Evolutionary conservation across 2,113 vertebrate species (phyloP).

Genomic region (Steatornis caripensis): DNA sequence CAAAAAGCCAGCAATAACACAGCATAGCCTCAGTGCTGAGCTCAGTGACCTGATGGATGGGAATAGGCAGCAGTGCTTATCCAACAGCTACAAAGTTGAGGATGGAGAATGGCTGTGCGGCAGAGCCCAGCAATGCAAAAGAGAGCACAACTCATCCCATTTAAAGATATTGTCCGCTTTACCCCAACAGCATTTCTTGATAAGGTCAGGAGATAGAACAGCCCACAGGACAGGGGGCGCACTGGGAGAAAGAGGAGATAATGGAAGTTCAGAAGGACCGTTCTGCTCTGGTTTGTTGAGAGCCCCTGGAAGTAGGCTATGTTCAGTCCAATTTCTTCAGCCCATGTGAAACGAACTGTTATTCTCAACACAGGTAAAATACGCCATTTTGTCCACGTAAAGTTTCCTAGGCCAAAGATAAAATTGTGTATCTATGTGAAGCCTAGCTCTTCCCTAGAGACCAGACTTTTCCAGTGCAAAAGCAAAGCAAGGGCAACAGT

Average conservation of each 20-base stretch:
- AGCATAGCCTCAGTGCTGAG: background rate
- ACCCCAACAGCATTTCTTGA: background rate
- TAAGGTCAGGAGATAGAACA: background rate
- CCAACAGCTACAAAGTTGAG: background rate
- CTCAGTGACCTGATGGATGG: background rate
- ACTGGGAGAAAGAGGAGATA: background rate
- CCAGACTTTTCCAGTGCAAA: background rate
- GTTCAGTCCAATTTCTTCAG: background rate
- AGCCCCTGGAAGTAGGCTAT: background rate
- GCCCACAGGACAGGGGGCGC: rapidly evolving
- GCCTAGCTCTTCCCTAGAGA: background rate
- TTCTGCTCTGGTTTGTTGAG: background rate
- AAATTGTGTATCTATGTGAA: background rate
- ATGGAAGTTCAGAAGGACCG: background rate
- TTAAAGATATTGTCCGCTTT: background rate
- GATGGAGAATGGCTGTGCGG: background rate
- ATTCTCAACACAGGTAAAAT: background rate
- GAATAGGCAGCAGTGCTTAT: background rate
- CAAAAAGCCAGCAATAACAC: background rate
- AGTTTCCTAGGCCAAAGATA: background rate
- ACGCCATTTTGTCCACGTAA: background rate
- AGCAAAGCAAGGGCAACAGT: background rate
- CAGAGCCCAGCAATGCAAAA: background rate
- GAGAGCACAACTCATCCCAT: background rate
- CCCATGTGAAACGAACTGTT: background rate